Conservation (phyloP, 2,113 vertebrate species). For the Nerophis ophidion region DNA sequence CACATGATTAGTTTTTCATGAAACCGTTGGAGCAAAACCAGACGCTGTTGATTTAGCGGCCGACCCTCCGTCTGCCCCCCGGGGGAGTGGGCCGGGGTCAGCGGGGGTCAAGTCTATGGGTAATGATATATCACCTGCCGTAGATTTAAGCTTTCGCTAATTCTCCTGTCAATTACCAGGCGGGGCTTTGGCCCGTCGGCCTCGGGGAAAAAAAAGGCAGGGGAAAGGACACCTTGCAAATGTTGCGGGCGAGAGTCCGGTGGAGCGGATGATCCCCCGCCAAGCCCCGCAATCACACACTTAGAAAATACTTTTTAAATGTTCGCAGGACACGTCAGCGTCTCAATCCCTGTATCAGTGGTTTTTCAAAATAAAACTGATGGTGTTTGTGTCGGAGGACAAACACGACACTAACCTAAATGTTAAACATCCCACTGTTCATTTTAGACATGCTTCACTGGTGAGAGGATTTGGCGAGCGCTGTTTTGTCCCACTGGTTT, state of each 20-base stretch:
- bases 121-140: conserved; percentile 95
- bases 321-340: too few relatives aligned
- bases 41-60: conserved; percentile 92
- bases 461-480: too few relatives aligned
- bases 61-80: conserved; percentile 75
- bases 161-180: conserved; percentile 83
- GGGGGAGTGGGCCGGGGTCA: conserved; percentile 80
- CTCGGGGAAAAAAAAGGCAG: conserved; percentile 60
- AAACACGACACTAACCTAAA: too few relatives aligned
- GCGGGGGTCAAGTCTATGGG: conserved; percentile 91
- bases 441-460: too few relatives aligned
- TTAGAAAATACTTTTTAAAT: too few relatives aligned
- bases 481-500: too few relatives aligned
- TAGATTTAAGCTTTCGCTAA: conserved; percentile 91
- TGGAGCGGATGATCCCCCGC: conserved; percentile 44
- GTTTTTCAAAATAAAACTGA: too few relatives aligned
- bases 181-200: conserved; percentile 63
- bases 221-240: conserved; percentile 74
- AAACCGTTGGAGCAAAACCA: conserved; percentile 93
- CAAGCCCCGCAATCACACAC: conserved; percentile 9
- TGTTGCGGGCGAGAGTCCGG: conserved; percentile 52
- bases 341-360: too few relatives aligned
- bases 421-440: too few relatives aligned
- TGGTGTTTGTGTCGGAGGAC: too few relatives aligned
- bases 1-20: conserved; percentile 99